A percentile compares a stretch with the other conserved stretches of the same genome.
Conservation (phyloP, 2,113 vertebrate species). For the Halcyon senegalensis region DNA sequence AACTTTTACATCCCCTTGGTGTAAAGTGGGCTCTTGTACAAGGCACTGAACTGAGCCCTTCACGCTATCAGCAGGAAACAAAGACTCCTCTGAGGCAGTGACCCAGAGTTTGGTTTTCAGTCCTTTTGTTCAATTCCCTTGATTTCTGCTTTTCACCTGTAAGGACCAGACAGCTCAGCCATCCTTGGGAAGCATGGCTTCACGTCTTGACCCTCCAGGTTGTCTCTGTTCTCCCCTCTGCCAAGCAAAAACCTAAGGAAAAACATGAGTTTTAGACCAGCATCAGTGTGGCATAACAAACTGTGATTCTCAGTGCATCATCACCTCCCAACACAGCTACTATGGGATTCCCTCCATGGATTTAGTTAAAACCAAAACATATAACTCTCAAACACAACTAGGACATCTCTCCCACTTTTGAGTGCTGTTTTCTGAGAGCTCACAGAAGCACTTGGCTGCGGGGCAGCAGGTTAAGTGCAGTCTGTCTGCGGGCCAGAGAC, state of each 20-base stretch:
- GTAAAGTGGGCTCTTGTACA: not conserved
- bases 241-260: not conserved
- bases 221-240: not conserved
- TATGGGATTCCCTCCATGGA: rapidly evolving
- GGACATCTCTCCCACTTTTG: not conserved
- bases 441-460: not conserved
- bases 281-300: not conserved
- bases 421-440: not conserved
- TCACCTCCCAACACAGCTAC: not conserved
- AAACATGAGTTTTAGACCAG: not conserved
- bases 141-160: not conserved
- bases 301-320: not conserved
- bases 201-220: not conserved
- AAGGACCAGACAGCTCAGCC: not conserved
- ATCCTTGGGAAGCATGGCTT: rapidly evolving
- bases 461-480: constrained; percentile 37
- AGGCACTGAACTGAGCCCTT: not conserved
- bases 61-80: not conserved
- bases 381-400: not conserved
- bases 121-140: not conserved
- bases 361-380: not conserved
- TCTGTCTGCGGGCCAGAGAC: constrained; percentile 25
- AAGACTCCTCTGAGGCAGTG: not conserved
- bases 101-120: not conserved
- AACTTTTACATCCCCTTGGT: not conserved